Percentiles rank a stretch among this genome's conserved stretches.
Evolutionary conservation across 2,113 vertebrate species (phyloP).

Genomic region (Misgurnus mizolepis): DNA sequence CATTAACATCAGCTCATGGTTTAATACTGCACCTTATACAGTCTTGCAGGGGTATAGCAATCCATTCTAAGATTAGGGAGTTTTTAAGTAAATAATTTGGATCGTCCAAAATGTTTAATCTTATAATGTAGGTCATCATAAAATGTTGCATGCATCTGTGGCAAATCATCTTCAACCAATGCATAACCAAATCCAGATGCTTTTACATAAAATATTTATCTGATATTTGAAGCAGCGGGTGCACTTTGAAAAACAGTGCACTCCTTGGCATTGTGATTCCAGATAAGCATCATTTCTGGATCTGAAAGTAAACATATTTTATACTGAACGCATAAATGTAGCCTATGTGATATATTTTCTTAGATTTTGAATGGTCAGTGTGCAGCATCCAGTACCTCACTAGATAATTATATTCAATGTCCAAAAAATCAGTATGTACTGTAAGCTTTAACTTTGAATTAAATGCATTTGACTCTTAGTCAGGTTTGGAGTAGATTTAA

Average conservation of each 20-base stretch:
- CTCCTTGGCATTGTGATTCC: too few relatives aligned
- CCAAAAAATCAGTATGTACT: constrained; percentile 5
- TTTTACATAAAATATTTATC: not conserved
- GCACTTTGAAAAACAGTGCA: too few relatives aligned
- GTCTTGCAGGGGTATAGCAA: not conserved
- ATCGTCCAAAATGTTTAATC: not conserved
- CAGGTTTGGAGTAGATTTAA: constrained; percentile 36
- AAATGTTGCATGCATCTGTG: not conserved
- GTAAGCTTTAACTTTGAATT: constrained; percentile 6
- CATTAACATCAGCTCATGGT: constrained; percentile 58
- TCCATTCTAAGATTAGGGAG: not conserved
- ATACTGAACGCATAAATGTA: too few relatives aligned
- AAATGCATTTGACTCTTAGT: constrained; percentile 16
- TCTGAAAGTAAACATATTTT: not conserved
- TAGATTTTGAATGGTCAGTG: too few relatives aligned
- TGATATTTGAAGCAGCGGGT: not conserved
- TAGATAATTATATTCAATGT: not conserved
- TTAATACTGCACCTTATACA: constrained; percentile 40
- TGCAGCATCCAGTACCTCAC: not conserved
- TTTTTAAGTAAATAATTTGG: not conserved
- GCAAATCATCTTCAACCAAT: not conserved
- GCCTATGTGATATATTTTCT: too few relatives aligned
- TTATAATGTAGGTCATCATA: not conserved
- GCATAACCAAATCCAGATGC: not conserved
- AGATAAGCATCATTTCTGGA: not conserved